Conservation (phyloP, 2,888 invertebrate genomes). For the Phaedon cochleariae region DNA sequence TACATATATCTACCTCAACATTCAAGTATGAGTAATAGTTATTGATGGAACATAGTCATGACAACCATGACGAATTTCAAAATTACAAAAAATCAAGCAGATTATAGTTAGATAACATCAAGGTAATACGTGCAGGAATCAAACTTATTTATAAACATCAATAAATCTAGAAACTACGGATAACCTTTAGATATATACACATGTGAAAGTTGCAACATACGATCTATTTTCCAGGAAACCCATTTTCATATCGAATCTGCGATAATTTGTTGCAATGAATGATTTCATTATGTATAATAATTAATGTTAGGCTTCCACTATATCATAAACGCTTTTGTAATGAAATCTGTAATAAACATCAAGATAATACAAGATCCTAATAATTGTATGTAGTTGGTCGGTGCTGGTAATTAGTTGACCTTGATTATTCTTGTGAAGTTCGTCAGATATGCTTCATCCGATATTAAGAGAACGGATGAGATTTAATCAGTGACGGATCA, state of each 20-base stretch:
- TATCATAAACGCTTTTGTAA: background rate
- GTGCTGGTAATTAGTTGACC: background rate
- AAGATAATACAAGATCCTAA: background rate
- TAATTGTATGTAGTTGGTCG: background rate
- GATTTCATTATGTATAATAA: conserved; percentile 16
- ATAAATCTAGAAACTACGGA: background rate
- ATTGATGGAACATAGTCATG: background rate
- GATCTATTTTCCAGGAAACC: conserved; percentile 14
- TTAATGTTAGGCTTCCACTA: background rate
- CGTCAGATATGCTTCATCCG: no score
- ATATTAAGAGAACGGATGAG: no score
- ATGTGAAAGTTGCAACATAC: background rate
- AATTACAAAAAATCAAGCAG: background rate
- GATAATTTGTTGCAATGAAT: background rate
- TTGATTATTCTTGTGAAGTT: background rate
- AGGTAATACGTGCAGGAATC: background rate
- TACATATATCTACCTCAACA: no score
- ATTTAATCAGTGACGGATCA: no score
- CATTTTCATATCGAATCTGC: conserved; percentile 15
- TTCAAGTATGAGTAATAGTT: no score
- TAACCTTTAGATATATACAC: background rate
- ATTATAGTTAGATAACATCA: background rate
- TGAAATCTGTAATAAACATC: background rate
- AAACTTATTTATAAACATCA: background rate
- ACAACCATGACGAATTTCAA: background rate